phyloP scores from a whole-genome alignment of 2,888 invertebrate genomes.

The Lathronympha strigana region DNA sequence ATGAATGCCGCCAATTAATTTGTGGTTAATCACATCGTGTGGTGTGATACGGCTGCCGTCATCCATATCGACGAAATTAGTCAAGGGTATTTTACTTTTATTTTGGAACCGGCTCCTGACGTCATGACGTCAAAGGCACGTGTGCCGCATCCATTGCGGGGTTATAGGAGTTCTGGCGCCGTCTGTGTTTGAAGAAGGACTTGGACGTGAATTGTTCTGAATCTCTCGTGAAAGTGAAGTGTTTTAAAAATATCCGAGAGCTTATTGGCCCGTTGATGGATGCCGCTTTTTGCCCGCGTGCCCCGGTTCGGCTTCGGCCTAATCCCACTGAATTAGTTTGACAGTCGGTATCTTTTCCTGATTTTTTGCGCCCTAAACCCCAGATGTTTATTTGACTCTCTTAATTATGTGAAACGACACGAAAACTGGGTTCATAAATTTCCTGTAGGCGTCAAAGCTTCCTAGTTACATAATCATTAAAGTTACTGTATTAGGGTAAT shows the following conservation, averaged over 20 bases:
- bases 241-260: conserved; percentile 60
- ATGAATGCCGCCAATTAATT: conserved; percentile 60
- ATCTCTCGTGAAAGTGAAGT: conserved; percentile 31
- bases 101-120: conserved; percentile 38
- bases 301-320: conserved; percentile 56
- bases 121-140: conserved; percentile 44
- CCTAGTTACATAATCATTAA: conserved; percentile 29
- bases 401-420: conserved; percentile 78
- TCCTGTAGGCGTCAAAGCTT: conserved; percentile 35
- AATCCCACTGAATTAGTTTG: conserved; percentile 78
- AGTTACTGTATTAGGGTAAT: conserved; percentile 23
- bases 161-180: conserved; percentile 34
- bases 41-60: conserved; percentile 58
- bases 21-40: conserved; percentile 58
- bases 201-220: conserved; percentile 19
- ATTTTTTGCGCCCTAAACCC: conserved; percentile 71
- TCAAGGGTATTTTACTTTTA: conserved; percentile 50
- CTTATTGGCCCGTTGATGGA: conserved; percentile 70
- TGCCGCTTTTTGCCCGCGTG: conserved; percentile 77
- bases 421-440: conserved; percentile 61
- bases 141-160: conserved; percentile 49
- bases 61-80: conserved; percentile 61
- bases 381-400: conserved; percentile 75
- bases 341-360: conserved; percentile 76
- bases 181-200: conserved; percentile 17